Conservation (phyloP, 2,797 vertebrate genomes). For the Pantherophis alleghaniensis region DNA sequence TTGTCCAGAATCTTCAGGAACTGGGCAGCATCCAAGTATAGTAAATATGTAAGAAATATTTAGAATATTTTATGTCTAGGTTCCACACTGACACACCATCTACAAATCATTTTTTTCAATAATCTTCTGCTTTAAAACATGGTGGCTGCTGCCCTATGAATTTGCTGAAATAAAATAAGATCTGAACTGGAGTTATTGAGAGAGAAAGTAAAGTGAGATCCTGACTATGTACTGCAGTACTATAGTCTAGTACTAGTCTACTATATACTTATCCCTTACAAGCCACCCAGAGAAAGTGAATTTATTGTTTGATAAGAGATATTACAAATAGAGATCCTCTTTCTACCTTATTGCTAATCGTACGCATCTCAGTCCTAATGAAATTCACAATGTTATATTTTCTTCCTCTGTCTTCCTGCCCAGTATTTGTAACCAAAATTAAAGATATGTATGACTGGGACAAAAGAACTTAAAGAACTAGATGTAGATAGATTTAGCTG, state of each 20-base stretch:
- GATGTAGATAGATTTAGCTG: constrained; percentile 24
- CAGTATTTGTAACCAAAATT: constrained; percentile 40
- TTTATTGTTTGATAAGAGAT: constrained; percentile 78
- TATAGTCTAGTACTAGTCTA: too few relatives aligned
- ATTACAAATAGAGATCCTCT: constrained; percentile 75
- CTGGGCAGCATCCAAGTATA: background rate
- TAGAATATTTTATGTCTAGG: constrained; percentile 35
- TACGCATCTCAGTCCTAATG: constrained; percentile 60
- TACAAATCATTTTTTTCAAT: background rate
- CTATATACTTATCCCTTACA: constrained; percentile 79
- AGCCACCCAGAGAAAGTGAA: constrained; percentile 85
- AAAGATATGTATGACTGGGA: constrained; percentile 36
- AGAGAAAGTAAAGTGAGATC: constrained; percentile 76
- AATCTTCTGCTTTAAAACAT: constrained; percentile 53
- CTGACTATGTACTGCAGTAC: constrained; percentile 71
- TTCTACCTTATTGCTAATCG: constrained; percentile 68
- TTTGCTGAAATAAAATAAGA: constrained; percentile 61
- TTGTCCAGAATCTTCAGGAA: background rate
- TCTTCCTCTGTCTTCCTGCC: background rate
- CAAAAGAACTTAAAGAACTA: constrained; percentile 43
- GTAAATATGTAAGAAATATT: background rate
- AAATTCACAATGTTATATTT: background rate
- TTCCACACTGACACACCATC: background rate
- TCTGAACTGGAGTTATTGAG: constrained; percentile 77
- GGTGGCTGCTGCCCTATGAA: constrained; percentile 48